Evolutionary conservation across 2,888 invertebrate species (phyloP).

Genomic region (Rotaria magnacalcarata): DNA sequence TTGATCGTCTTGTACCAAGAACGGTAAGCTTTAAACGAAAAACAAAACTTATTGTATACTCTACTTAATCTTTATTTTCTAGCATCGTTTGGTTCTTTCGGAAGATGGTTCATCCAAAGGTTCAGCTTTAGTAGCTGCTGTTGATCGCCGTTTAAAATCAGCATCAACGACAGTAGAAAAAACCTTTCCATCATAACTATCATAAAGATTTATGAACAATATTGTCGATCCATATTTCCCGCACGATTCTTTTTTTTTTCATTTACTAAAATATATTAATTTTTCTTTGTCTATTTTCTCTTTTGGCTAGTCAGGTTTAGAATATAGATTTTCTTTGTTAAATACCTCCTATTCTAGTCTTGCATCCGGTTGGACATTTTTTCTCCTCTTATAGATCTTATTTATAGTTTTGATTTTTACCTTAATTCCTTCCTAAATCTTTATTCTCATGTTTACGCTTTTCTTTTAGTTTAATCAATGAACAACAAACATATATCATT

Average conservation of each 20-base stretch:
- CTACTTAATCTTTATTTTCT: neutral
- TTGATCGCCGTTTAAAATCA: conserved; percentile 26
- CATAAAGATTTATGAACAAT: neutral
- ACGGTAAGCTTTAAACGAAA: neutral
- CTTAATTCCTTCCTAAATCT: too few species aligned
- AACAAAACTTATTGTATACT: neutral
- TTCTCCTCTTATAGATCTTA: too few species aligned
- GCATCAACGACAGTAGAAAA: neutral
- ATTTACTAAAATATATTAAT: too few species aligned
- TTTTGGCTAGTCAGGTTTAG: neutral
- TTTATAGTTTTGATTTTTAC: too few species aligned
- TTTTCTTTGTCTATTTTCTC: neutral
- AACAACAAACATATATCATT: too few species aligned
- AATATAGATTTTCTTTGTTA: neutral
- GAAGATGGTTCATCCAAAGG: conserved; percentile 44
- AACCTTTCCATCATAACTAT: neutral
- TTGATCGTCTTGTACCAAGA: conserved; percentile 19
- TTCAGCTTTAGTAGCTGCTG: conserved; percentile 45
- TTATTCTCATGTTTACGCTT: too few species aligned
- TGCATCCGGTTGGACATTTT: too few species aligned
- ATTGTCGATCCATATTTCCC: too few species aligned
- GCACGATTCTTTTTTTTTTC: too few species aligned
- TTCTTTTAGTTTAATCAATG: too few species aligned
- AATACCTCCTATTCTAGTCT: neutral
- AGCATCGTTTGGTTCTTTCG: conserved; percentile 34